Conservation (phyloP, 2,113 vertebrate genomes). For the Cyphomyrus plagiostoma region DNA sequence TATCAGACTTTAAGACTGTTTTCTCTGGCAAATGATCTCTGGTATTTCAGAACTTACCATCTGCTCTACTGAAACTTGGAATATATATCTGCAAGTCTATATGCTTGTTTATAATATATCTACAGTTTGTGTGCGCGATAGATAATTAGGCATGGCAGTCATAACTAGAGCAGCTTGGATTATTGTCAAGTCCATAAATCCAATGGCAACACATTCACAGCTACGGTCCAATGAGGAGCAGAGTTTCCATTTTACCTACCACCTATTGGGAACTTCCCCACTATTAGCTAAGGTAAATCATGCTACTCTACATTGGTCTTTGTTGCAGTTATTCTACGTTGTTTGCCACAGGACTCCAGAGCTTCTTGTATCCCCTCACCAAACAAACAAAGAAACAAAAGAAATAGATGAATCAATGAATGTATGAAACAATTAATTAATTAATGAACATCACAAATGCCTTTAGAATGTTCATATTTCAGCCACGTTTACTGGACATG, state of each 20-base stretch:
- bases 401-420: not conserved
- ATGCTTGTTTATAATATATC: not conserved
- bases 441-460: not conserved
- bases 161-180: slow-evolving; percentile 3
- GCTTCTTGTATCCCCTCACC: not conserved
- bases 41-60: not conserved
- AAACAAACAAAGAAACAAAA: not conserved
- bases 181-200: not conserved
- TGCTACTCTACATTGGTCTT: not conserved
- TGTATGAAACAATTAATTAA: not conserved
- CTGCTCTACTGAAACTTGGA: not conserved
- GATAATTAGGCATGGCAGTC: slow-evolving; percentile 1
- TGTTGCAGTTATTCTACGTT: not conserved
- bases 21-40: not conserved
- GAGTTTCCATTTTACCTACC: not conserved
- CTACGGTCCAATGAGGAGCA: not conserved
- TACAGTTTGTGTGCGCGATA: not conserved
- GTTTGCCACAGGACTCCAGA: not conserved
- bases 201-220: not conserved
- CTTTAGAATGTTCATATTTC: not conserved
- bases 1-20: not conserved
- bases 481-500: no score
- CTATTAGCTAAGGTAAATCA: slow-evolving; percentile 1
- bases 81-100: not conserved
- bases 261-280: not conserved